Evolutionary conservation across 2,888 invertebrate species (phyloP).

Genomic region (Rhyacophila evoluta): DNA sequence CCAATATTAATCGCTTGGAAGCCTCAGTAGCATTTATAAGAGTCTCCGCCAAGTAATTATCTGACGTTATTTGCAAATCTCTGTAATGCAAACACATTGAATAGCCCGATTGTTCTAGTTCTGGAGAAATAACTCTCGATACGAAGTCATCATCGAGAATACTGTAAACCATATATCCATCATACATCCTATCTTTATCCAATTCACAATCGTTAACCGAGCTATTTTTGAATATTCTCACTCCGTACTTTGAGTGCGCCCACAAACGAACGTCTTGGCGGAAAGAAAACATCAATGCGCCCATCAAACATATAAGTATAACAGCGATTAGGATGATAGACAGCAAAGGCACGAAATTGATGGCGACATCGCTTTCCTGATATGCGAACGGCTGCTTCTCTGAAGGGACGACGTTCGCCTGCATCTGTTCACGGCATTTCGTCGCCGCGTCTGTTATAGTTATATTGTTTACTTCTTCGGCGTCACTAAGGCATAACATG

Average conservation of each 20-base stretch:
- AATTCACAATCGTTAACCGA: slow-evolving; percentile 71
- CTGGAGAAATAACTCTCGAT: slow-evolving; percentile 77
- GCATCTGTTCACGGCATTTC: slow-evolving; percentile 66
- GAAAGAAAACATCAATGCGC: slow-evolving; percentile 80
- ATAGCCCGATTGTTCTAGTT: slow-evolving; percentile 78
- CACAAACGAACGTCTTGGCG: slow-evolving; percentile 84
- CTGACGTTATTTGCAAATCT: slow-evolving; percentile 73
- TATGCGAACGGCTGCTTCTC: slow-evolving; percentile 73
- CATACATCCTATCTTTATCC: slow-evolving; percentile 79
- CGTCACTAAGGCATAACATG: slow-evolving; percentile 75
- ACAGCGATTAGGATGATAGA: slow-evolving; percentile 80
- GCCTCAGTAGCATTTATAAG: slow-evolving; percentile 74
- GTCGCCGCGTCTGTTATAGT: slow-evolving; percentile 63
- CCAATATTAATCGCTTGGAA: slow-evolving; percentile 79
- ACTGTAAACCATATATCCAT: slow-evolving; percentile 90
- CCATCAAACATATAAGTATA: slow-evolving; percentile 77
- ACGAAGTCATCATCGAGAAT: slow-evolving; percentile 82
- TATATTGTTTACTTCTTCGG: slow-evolving; percentile 62
- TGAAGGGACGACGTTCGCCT: slow-evolving; percentile 70
- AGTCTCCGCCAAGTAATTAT: slow-evolving; percentile 73
- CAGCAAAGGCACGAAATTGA: slow-evolving; percentile 78
- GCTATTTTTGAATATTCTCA: slow-evolving; percentile 78
- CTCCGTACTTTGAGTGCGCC: slow-evolving; percentile 85
- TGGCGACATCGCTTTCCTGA: slow-evolving; percentile 76
- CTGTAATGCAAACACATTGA: slow-evolving; percentile 78